Evolutionary conservation across 2,888 invertebrate species (phyloP).

Genomic region (Linhomoeus sp.): DNA sequence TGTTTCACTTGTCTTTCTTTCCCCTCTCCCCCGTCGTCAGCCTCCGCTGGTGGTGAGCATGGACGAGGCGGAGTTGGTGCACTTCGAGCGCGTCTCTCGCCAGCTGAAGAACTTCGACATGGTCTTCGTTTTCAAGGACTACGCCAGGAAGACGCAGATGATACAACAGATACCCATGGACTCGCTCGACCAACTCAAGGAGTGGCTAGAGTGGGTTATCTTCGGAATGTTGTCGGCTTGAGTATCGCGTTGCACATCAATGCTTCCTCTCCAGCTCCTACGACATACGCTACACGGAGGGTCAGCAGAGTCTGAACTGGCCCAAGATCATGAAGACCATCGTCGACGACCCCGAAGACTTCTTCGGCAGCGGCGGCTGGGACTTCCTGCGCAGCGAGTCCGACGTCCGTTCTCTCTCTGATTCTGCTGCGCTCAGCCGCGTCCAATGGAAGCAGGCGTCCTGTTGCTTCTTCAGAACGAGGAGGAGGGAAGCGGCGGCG

Average conservation of each 20-base stretch:
- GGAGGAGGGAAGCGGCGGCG: conserved; percentile 44
- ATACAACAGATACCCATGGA: conserved; percentile 99
- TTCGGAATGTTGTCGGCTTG: neutral
- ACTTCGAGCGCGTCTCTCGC: conserved; percentile 96
- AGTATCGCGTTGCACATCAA: neutral
- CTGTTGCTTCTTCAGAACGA: neutral
- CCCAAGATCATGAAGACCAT: conserved; percentile 99
- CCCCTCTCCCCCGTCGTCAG: conserved; percentile 29
- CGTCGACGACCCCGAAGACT: conserved; percentile 89
- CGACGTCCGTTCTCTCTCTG: neutral
- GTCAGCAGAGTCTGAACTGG: conserved; percentile 96
- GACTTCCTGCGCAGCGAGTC: conserved; percentile 72
- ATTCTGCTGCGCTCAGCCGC: conserved; percentile 31
- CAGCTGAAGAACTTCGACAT: conserved; percentile 98
- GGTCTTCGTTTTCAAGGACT: conserved; percentile 98
- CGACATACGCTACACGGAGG: conserved; percentile 90
- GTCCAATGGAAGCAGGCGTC: neutral
- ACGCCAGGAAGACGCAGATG: conserved; percentile 76
- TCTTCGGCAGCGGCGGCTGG: conserved; percentile 97
- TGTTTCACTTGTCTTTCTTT: too few relatives aligned
- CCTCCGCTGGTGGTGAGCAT: conserved; percentile 95
- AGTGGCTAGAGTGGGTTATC: conserved; percentile 75
- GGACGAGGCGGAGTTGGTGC: conserved; percentile 89
- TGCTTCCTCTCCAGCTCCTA: conserved; percentile 43
- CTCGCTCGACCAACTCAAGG: conserved; percentile 95